Evolutionary conservation across 92 coral and sea anemone genomes (phyloP).

Genomic region (Palythoa caribaeorum): DNA sequence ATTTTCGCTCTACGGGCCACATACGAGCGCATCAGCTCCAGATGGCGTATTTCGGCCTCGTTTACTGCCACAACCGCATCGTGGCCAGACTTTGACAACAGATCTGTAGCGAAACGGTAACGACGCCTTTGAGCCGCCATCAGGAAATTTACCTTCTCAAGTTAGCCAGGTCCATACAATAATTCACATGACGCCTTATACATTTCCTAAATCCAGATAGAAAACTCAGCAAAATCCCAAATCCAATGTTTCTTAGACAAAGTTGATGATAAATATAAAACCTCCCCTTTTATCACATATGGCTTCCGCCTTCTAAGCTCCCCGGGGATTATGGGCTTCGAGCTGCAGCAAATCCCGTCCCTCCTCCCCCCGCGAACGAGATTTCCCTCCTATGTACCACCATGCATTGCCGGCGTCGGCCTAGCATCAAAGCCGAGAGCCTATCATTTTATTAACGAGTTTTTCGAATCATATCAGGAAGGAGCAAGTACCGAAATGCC

Average conservation of each 20-base stretch:
- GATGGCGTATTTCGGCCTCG: slow-evolving; percentile 85
- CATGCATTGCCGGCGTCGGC: not conserved
- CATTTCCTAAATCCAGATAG: slow-evolving; percentile 7
- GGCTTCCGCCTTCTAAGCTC: slow-evolving; percentile 39
- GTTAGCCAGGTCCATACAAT: not conserved
- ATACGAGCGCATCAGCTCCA: slow-evolving; percentile 88
- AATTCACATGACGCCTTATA: not conserved
- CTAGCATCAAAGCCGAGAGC: no score
- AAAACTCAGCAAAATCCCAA: not conserved
- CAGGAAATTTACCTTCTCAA: not conserved
- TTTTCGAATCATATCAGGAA: no score
- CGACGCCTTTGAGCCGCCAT: slow-evolving; percentile 40
- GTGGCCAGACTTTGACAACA: slow-evolving; percentile 82
- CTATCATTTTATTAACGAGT: no score
- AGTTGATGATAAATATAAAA: not conserved
- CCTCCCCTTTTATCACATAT: not conserved
- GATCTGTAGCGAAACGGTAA: slow-evolving; percentile 80
- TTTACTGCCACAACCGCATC: slow-evolving; percentile 82
- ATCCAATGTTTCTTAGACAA: not conserved
- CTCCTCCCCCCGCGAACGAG: not conserved
- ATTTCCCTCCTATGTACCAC: not conserved
- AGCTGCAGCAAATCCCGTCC: not conserved
- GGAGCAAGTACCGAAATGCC: no score
- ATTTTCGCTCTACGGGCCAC: slow-evolving; percentile 75
- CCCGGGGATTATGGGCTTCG: slow-evolving; percentile 30